These are phyloP conservation scores for Arenaria interpres DNA, from an alignment of 2,113 vertebrate species.

Conservation along the genomic window DNA sequence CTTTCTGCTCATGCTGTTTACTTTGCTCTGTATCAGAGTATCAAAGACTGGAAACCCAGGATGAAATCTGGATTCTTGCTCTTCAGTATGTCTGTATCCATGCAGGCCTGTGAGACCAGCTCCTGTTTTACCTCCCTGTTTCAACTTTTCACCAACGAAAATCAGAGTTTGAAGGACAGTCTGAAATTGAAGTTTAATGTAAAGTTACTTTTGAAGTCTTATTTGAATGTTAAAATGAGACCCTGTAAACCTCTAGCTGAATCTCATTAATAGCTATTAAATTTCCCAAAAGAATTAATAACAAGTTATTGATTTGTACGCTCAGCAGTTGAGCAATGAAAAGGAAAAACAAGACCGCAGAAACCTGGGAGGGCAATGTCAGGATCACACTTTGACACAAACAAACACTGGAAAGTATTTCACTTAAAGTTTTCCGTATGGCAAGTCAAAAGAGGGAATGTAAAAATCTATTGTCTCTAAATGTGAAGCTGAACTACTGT, in stretches of 20 bases:
- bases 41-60: background rate
- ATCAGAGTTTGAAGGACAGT: background rate
- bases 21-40: background rate
- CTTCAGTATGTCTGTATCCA: accelerated
- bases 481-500: background rate
- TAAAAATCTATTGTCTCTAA: background rate
- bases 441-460: background rate
- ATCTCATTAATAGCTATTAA: background rate
- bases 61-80: background rate
- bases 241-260: background rate
- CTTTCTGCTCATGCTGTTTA: background rate
- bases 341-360: background rate
- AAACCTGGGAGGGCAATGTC: background rate
- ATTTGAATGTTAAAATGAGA: background rate
- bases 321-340: background rate
- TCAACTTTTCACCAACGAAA: background rate
- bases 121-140: background rate
- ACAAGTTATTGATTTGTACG: background rate
- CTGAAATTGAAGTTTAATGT: background rate
- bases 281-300: background rate
- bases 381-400: background rate
- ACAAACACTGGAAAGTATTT: background rate
- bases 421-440: background rate
- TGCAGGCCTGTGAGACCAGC: background rate
- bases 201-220: background rate